Conservation (phyloP, 2,888 invertebrate species). For the Melangyna quadrimaculata region DNA sequence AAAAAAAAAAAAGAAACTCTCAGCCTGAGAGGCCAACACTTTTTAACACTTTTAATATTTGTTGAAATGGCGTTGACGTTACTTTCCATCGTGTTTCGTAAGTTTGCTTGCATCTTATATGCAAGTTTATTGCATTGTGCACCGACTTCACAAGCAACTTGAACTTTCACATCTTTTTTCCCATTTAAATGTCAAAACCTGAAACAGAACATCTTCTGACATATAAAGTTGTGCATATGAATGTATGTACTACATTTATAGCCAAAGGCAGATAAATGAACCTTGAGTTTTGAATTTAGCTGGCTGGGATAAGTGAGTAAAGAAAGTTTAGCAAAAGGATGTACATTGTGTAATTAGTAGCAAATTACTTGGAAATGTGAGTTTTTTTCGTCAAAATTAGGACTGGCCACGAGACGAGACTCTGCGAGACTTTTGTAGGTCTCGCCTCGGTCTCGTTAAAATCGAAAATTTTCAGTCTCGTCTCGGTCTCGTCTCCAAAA, state of each 20-base stretch:
- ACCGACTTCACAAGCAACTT: neutral
- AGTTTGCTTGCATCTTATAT: neutral
- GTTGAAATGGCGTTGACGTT: no score
- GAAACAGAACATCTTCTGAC: neutral
- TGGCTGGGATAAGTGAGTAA: neutral
- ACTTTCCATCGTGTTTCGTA: neutral
- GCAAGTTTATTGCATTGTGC: neutral
- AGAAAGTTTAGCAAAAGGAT: neutral
- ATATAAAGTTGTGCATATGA: neutral
- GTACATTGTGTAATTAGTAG: no score
- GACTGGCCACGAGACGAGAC: no score
- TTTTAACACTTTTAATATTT: neutral
- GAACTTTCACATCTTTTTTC: neutral
- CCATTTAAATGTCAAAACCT: neutral
- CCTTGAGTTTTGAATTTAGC: neutral
- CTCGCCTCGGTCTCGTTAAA: no score
- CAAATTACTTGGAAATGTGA: no score
- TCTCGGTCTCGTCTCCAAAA: no score
- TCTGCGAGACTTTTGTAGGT: no score
- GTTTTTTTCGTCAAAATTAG: no score
- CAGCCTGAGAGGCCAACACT: neutral
- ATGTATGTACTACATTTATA: no score
- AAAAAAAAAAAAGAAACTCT: neutral
- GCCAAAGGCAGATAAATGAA: neutral
- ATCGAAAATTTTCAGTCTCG: no score